phyloP scores from a whole-genome alignment of 2,797 vertebrate species.

The Phaenicophaeus curvirostris region DNA sequence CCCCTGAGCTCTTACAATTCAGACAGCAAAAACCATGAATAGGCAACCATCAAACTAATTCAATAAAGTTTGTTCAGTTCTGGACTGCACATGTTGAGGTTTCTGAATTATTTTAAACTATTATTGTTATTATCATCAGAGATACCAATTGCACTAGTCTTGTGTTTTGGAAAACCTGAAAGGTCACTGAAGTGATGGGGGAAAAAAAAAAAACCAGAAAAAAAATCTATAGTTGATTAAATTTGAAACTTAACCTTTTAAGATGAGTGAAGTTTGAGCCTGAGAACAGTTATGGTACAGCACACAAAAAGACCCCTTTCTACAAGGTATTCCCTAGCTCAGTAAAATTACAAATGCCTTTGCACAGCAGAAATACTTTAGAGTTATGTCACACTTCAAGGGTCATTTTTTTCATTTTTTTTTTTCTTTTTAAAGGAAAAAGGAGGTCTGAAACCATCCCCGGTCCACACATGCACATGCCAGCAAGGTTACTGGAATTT shows the following conservation, averaged over 20 bases:
- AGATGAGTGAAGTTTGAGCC: neutral
- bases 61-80: neutral
- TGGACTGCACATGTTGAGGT: neutral
- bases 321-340: neutral
- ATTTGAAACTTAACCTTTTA: neutral
- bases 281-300: neutral
- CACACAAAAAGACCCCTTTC: neutral
- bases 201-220: neutral
- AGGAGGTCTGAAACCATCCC: neutral
- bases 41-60: neutral
- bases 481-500: neutral
- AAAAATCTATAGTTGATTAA: neutral
- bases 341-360: slow-evolving; percentile 22
- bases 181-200: neutral
- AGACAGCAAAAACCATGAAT: neutral
- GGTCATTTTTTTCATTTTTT: neutral
- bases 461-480: neutral
- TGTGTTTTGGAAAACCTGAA: neutral
- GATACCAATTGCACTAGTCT: neutral
- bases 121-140: neutral
- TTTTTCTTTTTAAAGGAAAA: neutral
- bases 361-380: slow-evolving; percentile 14
- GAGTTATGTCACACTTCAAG: slow-evolving; percentile 30
- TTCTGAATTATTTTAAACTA: neutral
- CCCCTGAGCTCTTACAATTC: neutral